Evolutionary conservation across 2,888 invertebrate genomes (phyloP).

Genomic region (Eristalis tenax): DNA sequence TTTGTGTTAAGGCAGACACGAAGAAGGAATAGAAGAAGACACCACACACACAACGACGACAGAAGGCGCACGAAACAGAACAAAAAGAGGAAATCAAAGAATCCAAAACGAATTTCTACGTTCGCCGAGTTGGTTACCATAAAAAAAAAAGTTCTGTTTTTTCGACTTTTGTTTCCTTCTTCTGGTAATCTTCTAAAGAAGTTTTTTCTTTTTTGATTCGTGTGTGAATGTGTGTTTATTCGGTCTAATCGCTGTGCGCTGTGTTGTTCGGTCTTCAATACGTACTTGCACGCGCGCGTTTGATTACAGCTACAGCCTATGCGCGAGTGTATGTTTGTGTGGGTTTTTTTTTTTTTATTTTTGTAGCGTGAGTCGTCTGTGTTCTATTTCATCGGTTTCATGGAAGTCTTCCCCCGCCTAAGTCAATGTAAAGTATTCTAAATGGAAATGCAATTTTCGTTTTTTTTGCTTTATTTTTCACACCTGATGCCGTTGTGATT

Average conservation of each 20-base stretch:
- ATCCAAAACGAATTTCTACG: neutral
- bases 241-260: conserved; percentile 16
- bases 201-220: neutral
- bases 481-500: neutral
- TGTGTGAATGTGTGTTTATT: neutral
- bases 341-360: conserved; percentile 15
- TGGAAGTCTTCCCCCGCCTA: conserved; percentile 69
- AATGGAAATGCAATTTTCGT: conserved; percentile 1
- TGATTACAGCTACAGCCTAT: neutral
- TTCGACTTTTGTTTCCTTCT: neutral
- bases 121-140: neutral
- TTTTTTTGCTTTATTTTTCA: conserved; percentile 2
- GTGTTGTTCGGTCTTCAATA: neutral
- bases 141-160: neutral
- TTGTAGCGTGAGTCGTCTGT: conserved; percentile 18
- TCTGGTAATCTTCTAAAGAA: neutral
- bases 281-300: neutral
- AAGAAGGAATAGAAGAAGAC: conserved; percentile 13
- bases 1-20: conserved; percentile 41
- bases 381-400: conserved; percentile 63
- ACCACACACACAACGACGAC: neutral
- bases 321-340: conserved; percentile 53
- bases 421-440: conserved; percentile 66
- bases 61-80: conserved; percentile 20
- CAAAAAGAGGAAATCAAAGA: conserved; percentile 27